Evolutionary conservation across 1,140 invertebrate genomes (phyloP).

Genomic region (Orussus abietinus): DNA sequence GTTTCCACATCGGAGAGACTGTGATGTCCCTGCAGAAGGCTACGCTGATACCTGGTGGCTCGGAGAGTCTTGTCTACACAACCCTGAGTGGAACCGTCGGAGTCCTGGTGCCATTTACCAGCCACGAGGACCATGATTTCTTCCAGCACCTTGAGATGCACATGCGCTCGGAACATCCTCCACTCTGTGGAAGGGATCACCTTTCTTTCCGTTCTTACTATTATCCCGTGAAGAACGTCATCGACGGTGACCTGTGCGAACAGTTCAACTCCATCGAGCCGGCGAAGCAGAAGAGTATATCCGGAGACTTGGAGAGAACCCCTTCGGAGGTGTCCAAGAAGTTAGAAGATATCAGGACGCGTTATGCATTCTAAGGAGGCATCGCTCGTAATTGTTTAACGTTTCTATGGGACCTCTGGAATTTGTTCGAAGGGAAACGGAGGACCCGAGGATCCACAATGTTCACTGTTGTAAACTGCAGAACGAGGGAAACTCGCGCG

Average conservation of each 20-base stretch:
- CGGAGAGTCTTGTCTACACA: constrained; percentile 93
- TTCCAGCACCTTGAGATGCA: constrained; percentile 99
- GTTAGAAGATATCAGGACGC: constrained; percentile 88
- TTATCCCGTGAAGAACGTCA: constrained; percentile 97
- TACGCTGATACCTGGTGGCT: constrained; percentile 94
- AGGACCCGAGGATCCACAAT: no score
- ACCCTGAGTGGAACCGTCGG: constrained; percentile 94
- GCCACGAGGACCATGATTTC: constrained; percentile 97
- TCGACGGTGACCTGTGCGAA: constrained; percentile 98
- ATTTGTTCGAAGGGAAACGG: no score
- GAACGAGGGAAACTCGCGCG: no score
- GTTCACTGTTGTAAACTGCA: no score
- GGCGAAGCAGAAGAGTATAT: constrained; percentile 91
- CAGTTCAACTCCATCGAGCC: constrained; percentile 96
- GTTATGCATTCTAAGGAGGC: constrained; percentile 96
- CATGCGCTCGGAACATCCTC: constrained; percentile 95
- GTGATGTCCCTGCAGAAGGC: constrained; percentile 89
- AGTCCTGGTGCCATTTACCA: constrained; percentile 95
- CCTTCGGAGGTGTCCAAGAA: constrained; percentile 96
- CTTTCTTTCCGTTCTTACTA: constrained; percentile 96
- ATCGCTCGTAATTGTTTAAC: no score
- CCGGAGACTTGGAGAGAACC: constrained; percentile 89
- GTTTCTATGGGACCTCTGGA: no score
- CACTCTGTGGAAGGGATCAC: constrained; percentile 96
- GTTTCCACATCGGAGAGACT: constrained; percentile 95